Base-by-base conservation (phyloP, 2,888 invertebrate genomes). In the Syrista parreyssii region DNA sequence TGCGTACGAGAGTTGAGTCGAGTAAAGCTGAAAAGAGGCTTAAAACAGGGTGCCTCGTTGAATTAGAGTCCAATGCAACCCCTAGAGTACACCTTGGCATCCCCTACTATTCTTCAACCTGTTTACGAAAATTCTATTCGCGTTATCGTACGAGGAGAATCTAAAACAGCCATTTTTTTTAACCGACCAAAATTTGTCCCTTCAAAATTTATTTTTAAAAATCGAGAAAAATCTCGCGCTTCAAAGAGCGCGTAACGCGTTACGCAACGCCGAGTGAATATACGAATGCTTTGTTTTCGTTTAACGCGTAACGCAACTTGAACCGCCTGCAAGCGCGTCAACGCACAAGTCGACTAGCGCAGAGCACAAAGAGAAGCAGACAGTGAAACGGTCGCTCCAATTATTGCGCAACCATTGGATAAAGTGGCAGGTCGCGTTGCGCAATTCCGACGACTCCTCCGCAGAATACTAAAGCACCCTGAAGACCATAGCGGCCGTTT, bases 371-470 rank as follows among this genome's bases (percentile, higher is more conserved):
- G 40, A 55, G 40, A 55, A 23, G 23, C 40, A 55, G 40, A 78
- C 78, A 76, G 78, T 77, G 75, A 55, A 55, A 55, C 80, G 76
- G 76, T 78, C 76, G 81, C 75, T 81, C 79, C 78, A 80, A 82
- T 80, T 80, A 82, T 82, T 79, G 77, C 73, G 40, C 79, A 80
- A 78, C 80, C 32, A 71, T 55, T 55, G 23, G 40, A 55, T 23
- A 55, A 55, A 55, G 40, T 55, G 40, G 40, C 40, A 23, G 0
- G 40, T 55, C 40, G 40, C 23, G 40, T 55, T 55, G 40, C 40
- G 40, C 40, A 55, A 55, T 55, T 23, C 15, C 40, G 40, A 55
- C 23, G 40, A 23, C 40, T 55, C 9, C 23, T 55, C 40, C 23
- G 40, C 23, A 1, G 40, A 55, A 55, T 55, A 55, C 40, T 55